A percentile compares a stretch with the other conserved stretches of the same genome.
Evolutionary conservation across 2,888 invertebrate species (phyloP).

Genomic region (Tricholauxania praeusta): DNA sequence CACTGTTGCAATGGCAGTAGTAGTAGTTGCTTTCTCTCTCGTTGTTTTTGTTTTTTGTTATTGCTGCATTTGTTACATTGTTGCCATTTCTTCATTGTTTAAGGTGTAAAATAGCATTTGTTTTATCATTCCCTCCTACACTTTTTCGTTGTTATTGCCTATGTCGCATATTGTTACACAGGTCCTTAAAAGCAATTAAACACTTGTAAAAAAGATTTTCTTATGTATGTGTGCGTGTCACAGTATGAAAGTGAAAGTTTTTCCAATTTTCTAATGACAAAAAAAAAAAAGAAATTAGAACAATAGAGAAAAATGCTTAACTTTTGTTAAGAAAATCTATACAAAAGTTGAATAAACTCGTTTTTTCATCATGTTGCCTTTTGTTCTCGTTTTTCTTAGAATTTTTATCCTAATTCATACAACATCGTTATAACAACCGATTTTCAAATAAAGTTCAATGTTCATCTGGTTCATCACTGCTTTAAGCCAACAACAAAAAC

Average conservation of each 20-base stretch:
- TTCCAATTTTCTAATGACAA: too few relatives aligned
- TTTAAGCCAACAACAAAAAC: conserved; percentile 20
- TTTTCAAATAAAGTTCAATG: conserved; percentile 21
- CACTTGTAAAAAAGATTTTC: conserved; percentile 52
- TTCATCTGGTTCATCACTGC: neutral
- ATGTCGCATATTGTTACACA: conserved; percentile 17
- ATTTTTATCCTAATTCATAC: neutral
- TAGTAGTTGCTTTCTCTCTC: neutral
- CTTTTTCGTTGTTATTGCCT: neutral
- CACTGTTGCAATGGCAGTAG: neutral
- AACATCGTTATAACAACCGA: neutral
- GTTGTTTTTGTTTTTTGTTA: neutral
- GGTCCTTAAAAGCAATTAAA: conserved; percentile 50
- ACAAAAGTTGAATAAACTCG: conserved; percentile 50
- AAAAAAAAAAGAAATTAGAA: too few relatives aligned
- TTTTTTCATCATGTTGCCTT: conserved; percentile 30
- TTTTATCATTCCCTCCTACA: neutral
- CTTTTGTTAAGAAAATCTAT: neutral
- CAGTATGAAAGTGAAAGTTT: neutral
- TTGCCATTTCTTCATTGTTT: neutral
- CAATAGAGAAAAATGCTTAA: too few relatives aligned
- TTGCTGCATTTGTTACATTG: neutral
- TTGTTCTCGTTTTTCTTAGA: neutral
- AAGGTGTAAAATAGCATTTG: too few relatives aligned
- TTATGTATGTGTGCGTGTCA: neutral